A percentile compares a stretch with the other conserved stretches of the same genome.
These are phyloP conservation scores for Drosophila siamana DNA, from an alignment of 2,888 invertebrate genomes.

Conservation along the genomic window DNA sequence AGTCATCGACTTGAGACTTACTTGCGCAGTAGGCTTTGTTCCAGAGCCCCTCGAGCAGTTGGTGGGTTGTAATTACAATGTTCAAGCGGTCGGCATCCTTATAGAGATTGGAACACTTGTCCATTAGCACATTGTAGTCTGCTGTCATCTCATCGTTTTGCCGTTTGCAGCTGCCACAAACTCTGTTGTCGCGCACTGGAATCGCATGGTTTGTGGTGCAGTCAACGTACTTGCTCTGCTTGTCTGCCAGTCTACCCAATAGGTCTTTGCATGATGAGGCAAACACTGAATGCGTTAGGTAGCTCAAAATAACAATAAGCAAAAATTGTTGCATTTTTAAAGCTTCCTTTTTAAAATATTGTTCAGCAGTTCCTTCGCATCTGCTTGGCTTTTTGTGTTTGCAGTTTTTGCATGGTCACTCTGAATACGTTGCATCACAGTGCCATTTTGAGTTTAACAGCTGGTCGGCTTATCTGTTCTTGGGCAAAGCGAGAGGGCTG, in stretches of 20 bases:
- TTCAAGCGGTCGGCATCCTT: slow-evolving; percentile 79
- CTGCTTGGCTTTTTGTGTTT: slow-evolving; percentile 6
- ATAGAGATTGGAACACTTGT: slow-evolving; percentile 64
- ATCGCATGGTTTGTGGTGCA: slow-evolving; percentile 68
- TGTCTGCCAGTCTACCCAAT: slow-evolving; percentile 48
- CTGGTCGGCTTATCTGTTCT: slow-evolving; percentile 8
- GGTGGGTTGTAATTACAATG: slow-evolving; percentile 67
- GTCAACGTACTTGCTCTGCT: slow-evolving; percentile 56
- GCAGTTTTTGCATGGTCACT: slow-evolving; percentile 9
- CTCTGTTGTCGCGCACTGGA: slow-evolving; percentile 30
- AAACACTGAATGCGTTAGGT: not conserved
- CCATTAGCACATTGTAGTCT: slow-evolving; percentile 34
- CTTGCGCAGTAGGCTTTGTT: slow-evolving; percentile 75
- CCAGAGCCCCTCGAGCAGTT: slow-evolving; percentile 70
- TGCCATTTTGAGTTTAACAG: slow-evolving; percentile 36
- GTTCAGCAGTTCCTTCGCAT: not conserved
- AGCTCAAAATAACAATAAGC: slow-evolving; percentile 15
- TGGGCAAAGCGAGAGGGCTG: slow-evolving; percentile 12
- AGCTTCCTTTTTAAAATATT: not conserved
- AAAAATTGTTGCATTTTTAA: slow-evolving; percentile 22
- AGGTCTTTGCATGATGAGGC: slow-evolving; percentile 29
- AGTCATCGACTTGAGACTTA: slow-evolving; percentile 32
- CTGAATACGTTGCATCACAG: slow-evolving; percentile 3
- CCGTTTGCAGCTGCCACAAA: slow-evolving; percentile 57
- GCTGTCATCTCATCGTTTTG: slow-evolving; percentile 10